phyloP scores from a whole-genome alignment of 2,113 vertebrate species.

The Syngnathus floridae region DNA sequence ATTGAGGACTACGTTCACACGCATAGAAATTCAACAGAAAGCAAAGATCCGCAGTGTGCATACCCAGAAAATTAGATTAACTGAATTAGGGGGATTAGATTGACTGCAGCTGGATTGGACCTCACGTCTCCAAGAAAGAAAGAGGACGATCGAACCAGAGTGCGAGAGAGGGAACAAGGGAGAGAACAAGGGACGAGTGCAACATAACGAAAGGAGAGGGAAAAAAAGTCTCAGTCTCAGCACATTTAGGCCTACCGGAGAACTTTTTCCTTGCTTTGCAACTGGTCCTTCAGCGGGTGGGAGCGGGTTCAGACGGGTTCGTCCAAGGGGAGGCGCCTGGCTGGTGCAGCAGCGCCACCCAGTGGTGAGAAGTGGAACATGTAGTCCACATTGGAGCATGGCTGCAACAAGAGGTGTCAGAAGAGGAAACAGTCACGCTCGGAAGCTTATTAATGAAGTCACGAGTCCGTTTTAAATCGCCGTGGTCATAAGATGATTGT shows the following conservation, averaged over 20 bases:
- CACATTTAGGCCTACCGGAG: slow-evolving; percentile 59
- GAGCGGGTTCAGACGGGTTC: slow-evolving; percentile 35
- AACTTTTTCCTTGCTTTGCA: slow-evolving; percentile 55
- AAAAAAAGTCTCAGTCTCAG: slow-evolving; percentile 65
- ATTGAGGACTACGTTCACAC: neutral
- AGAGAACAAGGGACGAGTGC: slow-evolving; percentile 7
- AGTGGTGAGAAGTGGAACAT: slow-evolving; percentile 31
- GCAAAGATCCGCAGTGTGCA: slow-evolving; percentile 46
- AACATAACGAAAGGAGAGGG: slow-evolving; percentile 6
- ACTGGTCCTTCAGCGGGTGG: slow-evolving; percentile 14
- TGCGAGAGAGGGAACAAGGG: slow-evolving; percentile 3
- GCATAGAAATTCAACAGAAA: neutral
- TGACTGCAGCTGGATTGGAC: slow-evolving; percentile 51
- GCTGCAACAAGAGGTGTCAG: neutral
- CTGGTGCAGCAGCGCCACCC: slow-evolving; percentile 58
- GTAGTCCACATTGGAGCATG: neutral
- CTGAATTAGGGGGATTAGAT: slow-evolving; percentile 66
- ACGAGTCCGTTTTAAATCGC: neutral
- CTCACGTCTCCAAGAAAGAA: slow-evolving; percentile 31
- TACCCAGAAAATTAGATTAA: slow-evolving; percentile 62
- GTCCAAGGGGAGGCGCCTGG: slow-evolving; percentile 4
- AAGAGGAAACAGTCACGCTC: neutral
- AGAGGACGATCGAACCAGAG: slow-evolving; percentile 26
- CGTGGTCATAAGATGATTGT: neutral
- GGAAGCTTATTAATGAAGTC: neutral